These are phyloP conservation scores for Cinara cedri DNA, from an alignment of 2,888 invertebrate species.

Conservation along the genomic window DNA sequence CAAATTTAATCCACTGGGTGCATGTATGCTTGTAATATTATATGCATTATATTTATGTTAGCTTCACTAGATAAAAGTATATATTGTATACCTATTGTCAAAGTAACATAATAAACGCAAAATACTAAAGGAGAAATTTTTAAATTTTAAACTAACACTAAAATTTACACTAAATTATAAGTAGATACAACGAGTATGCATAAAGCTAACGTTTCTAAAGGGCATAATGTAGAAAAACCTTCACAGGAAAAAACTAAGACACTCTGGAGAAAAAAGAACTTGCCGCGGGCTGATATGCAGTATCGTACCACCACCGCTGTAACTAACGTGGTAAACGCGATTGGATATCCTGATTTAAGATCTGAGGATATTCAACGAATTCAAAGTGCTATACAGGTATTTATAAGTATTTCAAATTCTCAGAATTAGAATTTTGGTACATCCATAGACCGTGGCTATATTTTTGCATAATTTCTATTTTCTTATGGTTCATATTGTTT, in stretches of 20 bases:
- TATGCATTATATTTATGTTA: no score
- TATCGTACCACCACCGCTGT: background rate
- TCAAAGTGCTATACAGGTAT: constrained; percentile 1
- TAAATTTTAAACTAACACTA: background rate
- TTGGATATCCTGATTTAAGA: background rate
- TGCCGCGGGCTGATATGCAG: background rate
- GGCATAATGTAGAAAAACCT: background rate
- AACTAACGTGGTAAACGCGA: background rate
- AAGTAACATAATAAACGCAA: background rate
- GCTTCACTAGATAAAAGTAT: background rate
- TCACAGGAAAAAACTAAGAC: background rate
- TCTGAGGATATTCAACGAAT: background rate
- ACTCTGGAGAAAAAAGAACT: background rate
- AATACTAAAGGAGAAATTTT: background rate
- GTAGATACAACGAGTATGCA: background rate
- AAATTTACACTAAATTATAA: background rate
- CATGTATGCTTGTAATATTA: no score
- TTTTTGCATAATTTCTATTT: no score
- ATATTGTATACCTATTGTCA: background rate
- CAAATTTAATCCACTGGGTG: no score
- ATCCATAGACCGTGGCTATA: no score
- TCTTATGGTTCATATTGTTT: no score
- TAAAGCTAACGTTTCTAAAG: background rate
- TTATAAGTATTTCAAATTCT: background rate
- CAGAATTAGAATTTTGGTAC: no score